Evolutionary conservation across 2,113 vertebrate species (phyloP).

Genomic region (Daboia siamensis): DNA sequence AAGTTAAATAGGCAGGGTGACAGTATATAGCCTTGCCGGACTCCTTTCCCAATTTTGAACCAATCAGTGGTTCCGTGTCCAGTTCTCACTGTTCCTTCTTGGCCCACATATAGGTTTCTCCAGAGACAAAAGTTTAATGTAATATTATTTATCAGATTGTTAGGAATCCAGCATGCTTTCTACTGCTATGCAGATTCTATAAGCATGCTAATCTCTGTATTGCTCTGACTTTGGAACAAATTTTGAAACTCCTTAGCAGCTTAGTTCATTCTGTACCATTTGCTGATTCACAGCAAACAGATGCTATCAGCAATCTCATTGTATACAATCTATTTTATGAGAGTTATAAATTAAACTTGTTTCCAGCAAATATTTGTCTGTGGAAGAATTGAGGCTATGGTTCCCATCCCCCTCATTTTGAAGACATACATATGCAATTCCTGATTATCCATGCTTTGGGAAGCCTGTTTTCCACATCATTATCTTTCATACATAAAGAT

Average conservation of each 20-base stretch:
- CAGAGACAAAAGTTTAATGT: not conserved
- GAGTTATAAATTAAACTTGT: not conserved
- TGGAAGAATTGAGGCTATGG: not conserved
- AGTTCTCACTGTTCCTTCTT: no score
- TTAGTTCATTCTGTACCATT: not conserved
- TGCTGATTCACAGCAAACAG: not conserved
- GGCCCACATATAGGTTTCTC: no score
- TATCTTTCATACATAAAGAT: not conserved
- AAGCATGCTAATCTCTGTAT: not conserved
- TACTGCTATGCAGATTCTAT: not conserved
- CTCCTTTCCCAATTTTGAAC: no score
- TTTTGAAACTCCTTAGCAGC: not conserved
- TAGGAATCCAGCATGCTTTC: not conserved
- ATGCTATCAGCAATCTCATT: not conserved
- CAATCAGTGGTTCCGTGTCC: no score
- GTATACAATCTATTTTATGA: not conserved
- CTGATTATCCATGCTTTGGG: not conserved
- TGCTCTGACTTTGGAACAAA: not conserved
- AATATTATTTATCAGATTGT: not conserved
- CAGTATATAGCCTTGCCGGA: no score
- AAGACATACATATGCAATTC: not conserved
- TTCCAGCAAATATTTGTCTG: not conserved
- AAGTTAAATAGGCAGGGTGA: no score
- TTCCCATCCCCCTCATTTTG: not conserved
- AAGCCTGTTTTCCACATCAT: not conserved